Evolutionary conservation across 2,888 invertebrate genomes (phyloP).

Genomic region (Caenorhabditis macrosperma): DNA sequence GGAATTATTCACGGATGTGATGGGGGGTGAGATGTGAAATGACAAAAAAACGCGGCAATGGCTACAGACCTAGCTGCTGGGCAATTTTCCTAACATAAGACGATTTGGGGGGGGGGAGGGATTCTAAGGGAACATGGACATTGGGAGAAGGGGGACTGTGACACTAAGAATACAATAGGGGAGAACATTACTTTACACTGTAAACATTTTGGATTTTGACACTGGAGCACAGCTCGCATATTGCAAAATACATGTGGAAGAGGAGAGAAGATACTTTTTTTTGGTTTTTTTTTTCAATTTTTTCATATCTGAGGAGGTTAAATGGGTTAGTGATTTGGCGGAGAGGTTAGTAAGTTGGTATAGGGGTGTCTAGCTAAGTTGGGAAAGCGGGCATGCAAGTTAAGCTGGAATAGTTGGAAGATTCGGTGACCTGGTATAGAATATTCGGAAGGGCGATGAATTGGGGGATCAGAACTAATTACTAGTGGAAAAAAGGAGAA

Average conservation of each 20-base stretch:
- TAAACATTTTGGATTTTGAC: conserved; percentile 29
- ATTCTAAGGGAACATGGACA: background rate
- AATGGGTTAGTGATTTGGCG: no score
- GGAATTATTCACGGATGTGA: background rate
- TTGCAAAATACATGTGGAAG: conserved; percentile 19
- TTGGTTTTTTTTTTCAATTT: background rate
- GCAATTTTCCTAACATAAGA: conserved; percentile 7
- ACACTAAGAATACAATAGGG: background rate
- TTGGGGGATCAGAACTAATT: background rate
- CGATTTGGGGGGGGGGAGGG: background rate
- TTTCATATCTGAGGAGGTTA: background rate
- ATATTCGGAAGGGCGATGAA: background rate
- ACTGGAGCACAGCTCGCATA: conserved; percentile 42
- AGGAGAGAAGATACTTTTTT: background rate
- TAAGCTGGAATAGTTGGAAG: no score
- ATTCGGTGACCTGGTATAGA: background rate
- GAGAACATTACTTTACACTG: conserved; percentile 20
- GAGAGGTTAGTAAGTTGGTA: no score
- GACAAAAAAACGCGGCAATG: conserved; percentile 36
- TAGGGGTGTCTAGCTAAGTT: no score
- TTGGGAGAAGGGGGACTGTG: background rate
- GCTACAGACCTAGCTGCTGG: conserved; percentile 41
- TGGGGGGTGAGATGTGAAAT: conserved; percentile 6
- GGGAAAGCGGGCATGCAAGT: no score
- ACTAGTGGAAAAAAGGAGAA: background rate